Percentiles rank a stretch among this genome's conserved stretches.
phyloP scores from a whole-genome alignment of 2,113 vertebrate species.

The Archocentrus centrarchus region DNA sequence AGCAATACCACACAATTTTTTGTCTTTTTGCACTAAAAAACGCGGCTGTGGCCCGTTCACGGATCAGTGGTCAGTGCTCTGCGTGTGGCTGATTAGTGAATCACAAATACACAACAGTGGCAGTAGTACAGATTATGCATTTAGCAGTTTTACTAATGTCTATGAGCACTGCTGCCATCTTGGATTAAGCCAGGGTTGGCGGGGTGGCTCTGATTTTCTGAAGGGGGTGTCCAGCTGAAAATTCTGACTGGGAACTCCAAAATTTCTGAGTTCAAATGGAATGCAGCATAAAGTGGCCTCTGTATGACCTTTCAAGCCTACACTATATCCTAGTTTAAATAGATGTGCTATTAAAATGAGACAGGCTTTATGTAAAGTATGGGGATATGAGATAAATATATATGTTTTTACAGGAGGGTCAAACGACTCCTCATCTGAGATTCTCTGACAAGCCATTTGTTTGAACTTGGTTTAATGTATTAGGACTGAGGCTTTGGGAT shows the following conservation, averaged over 20 bases:
- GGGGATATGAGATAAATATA: not conserved
- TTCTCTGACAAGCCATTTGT: constrained; percentile 28
- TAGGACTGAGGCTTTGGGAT: constrained; percentile 32
- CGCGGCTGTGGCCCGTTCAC: not conserved
- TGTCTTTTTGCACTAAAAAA: not conserved
- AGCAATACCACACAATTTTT: not conserved
- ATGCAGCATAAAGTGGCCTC: not conserved
- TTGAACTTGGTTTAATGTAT: constrained; percentile 32
- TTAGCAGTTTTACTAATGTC: not conserved
- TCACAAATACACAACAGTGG: not conserved
- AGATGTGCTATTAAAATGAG: not conserved
- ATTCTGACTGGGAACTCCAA: not conserved
- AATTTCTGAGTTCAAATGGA: not conserved
- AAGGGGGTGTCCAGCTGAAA: not conserved
- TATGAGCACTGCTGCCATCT: not conserved
- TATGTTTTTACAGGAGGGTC: not conserved
- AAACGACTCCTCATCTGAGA: not conserved
- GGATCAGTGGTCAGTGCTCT: not conserved
- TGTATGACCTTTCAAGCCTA: constrained; percentile 18
- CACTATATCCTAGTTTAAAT: not conserved
- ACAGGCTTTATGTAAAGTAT: not conserved
- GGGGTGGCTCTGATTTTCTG: not conserved
- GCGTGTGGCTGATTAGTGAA: not conserved
- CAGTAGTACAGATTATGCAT: not conserved
- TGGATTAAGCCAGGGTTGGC: not conserved